A percentile compares a stretch with the other conserved stretches of the same genome.
phyloP scores from a whole-genome alignment of 23 tunicate genomes.

The Ciona savignyi region DNA sequence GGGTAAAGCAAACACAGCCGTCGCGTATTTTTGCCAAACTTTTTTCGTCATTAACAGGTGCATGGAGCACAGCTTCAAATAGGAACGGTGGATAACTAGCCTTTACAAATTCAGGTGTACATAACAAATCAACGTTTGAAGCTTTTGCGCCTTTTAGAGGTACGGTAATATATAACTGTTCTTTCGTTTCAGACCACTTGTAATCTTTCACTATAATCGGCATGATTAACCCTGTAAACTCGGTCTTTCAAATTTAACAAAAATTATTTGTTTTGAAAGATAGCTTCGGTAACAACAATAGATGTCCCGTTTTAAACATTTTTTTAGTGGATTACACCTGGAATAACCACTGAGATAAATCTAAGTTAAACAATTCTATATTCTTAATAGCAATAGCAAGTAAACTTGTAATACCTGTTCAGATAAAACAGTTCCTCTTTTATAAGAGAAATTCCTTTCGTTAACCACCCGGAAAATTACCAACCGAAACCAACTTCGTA shows the following conservation, averaged over 20 bases:
- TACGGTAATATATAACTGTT: slow-evolving; percentile 28
- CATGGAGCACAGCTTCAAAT: slow-evolving; percentile 67
- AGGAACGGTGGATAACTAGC: slow-evolving; percentile 81
- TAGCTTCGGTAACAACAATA: too few relatives aligned
- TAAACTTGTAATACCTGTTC: too few relatives aligned
- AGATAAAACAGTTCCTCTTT: too few relatives aligned
- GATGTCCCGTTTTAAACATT: too few relatives aligned
- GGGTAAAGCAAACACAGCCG: slow-evolving; percentile 34
- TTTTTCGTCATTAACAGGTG: slow-evolving; percentile 53
- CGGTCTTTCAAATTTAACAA: neutral
- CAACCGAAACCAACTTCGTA: too few relatives aligned
- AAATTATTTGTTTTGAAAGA: too few relatives aligned
- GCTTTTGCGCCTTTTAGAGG: slow-evolving; percentile 83
- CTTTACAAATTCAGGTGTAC: slow-evolving; percentile 53
- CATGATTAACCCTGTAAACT: slow-evolving; percentile 25
- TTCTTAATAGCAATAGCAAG: too few relatives aligned
- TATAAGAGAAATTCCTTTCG: too few relatives aligned
- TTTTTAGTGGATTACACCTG: too few relatives aligned
- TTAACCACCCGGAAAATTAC: too few relatives aligned
- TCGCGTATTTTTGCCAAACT: slow-evolving; percentile 66
- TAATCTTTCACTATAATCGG: slow-evolving; percentile 86
- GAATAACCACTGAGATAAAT: too few relatives aligned
- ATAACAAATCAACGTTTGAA: slow-evolving; percentile 49
- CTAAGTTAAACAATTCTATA: too few relatives aligned
- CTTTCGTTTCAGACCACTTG: slow-evolving; percentile 65